Base-by-base conservation (phyloP, 1,140 invertebrate species). In the Drosophila carrolli region DNA sequence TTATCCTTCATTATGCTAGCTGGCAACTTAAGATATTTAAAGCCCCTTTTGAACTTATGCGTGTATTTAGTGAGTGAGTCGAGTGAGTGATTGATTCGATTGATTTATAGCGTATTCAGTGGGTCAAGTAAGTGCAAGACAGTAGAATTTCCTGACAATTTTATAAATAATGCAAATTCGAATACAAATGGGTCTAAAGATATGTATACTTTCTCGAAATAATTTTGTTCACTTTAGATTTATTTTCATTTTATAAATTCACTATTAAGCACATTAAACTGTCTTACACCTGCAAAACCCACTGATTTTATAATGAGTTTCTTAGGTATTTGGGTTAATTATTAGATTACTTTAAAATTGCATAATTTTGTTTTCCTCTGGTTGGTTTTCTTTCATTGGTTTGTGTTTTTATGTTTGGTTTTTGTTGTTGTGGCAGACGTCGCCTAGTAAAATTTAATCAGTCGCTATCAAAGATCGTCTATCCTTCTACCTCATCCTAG, bases 371-470 rank as follows among this genome's bases (percentile, higher is more conserved):
- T 11, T 40, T 23, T 37, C 5, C 73, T 16, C n/a, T 35, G 32
- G 19, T 38, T 16, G 47, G 50, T 77, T 68, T 67, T 35, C 16
- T 54, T 70, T 68, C 37, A 9, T 50, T 74, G 56, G 58, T 59
- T 43, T 59, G 38, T 38, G 35, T 62, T 29, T 29, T 55, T 44
- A 27, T 41, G 43, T 14, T 40, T 77, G 62, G 65, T 84, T 60
- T 68, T 65, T 32, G 55, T 65, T 59, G 47, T 75, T 56, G 67
- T 88, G 81, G 81, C 81, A 85, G 81, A 66, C 79, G 78, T 80
- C 78, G 82, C 83, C 82, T 73, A 88, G 83, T 86, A 86, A 86
- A 86, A 86, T 60, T 88, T 86, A 86, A 86, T 86, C 83, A 86
- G 83, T 86, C 83, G 83, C 83, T 85, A 67, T 84, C 32, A 56